These are phyloP conservation scores for Zalophus californianus DNA, from an alignment of 2,797 vertebrate genomes.

Conservation along the genomic window DNA sequence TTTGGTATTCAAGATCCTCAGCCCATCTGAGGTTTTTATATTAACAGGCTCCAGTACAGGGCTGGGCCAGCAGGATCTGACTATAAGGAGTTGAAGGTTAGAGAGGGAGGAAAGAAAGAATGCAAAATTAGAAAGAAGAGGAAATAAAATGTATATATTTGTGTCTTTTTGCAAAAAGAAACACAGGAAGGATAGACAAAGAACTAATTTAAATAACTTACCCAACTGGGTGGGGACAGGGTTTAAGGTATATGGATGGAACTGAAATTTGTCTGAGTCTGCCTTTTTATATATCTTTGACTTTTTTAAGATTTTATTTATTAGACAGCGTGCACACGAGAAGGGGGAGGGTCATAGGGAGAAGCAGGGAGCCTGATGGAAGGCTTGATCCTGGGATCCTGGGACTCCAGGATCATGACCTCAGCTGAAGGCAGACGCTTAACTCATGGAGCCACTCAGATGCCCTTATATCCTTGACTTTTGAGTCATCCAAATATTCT, in stretches of 20 bases:
- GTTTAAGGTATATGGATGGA: too few relatives aligned
- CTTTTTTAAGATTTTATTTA: too few relatives aligned
- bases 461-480: not conserved
- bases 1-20: not conserved
- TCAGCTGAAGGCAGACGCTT: not conserved
- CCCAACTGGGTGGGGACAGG: not conserved
- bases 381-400: not conserved
- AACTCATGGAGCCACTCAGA: not conserved
- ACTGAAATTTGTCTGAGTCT: not conserved
- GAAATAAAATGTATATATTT: not conserved
- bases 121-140: not conserved
- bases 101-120: not conserved
- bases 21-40: not conserved
- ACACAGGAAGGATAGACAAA: not conserved
- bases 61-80: not conserved
- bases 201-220: not conserved
- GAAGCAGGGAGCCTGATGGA: not conserved
- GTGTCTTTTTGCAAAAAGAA: not conserved
- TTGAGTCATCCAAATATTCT: not conserved
- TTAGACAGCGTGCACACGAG: too few relatives aligned
- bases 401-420: not conserved
- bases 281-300: not conserved
- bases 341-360: too few relatives aligned
- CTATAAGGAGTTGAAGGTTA: not conserved
- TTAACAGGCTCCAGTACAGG: not conserved